Evolutionary conservation across 2,113 vertebrate species (phyloP).

Genomic region (Arothron firmamentum): DNA sequence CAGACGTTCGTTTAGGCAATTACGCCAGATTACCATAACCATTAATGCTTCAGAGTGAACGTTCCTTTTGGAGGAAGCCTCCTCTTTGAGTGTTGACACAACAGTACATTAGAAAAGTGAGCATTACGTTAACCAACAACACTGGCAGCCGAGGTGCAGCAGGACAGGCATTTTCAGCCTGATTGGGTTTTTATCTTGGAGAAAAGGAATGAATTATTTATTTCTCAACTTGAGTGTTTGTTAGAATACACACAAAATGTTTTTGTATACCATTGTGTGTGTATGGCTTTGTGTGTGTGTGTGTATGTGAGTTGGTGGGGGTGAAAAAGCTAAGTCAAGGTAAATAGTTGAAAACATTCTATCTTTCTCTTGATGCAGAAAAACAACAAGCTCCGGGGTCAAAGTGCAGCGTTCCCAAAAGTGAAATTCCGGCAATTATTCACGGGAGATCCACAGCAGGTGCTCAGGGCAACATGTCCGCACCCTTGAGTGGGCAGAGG

Average conservation of each 20-base stretch:
- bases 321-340: constrained; percentile 61
- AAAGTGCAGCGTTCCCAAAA: constrained; percentile 78
- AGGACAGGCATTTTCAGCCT: constrained; percentile 84
- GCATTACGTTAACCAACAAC: constrained; percentile 80
- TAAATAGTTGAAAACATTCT: constrained; percentile 72
- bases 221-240: constrained; percentile 60
- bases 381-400: constrained; percentile 69
- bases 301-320: constrained; percentile 15
- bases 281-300: constrained; percentile 13
- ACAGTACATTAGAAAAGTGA: constrained; percentile 66
- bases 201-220: constrained; percentile 87
- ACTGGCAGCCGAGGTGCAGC: constrained; percentile 81
- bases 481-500: constrained; percentile 79
- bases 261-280: constrained; percentile 25
- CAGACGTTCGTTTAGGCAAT: constrained; percentile 64
- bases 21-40: constrained; percentile 66
- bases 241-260: constrained; percentile 30
- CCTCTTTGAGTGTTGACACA: constrained; percentile 69
- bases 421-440: constrained; percentile 83
- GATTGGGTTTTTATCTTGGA: constrained; percentile 87
- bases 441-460: constrained; percentile 73
- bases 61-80: constrained; percentile 49
- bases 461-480: constrained; percentile 76
- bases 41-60: constrained; percentile 52
- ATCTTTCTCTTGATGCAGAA: constrained; percentile 71